Conservation (phyloP, 1,140 invertebrate genomes). For the Archegozetes longisetosus region DNA sequence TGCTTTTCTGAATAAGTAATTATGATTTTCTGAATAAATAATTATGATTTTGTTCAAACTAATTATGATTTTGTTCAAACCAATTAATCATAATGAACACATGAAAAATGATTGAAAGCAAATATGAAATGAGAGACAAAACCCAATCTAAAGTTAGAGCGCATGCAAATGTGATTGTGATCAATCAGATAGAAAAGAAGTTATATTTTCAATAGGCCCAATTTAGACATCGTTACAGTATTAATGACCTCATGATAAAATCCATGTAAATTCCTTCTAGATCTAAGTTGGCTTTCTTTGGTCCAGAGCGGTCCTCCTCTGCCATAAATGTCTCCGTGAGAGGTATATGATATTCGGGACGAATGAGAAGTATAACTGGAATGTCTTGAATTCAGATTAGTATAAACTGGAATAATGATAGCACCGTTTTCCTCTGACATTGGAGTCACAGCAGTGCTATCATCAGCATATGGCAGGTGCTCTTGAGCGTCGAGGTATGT, state of each 20-base stretch:
- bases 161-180: too few species aligned
- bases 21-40: too few species aligned
- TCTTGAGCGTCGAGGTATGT: slow-evolving; percentile 89
- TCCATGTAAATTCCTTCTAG: slow-evolving; percentile 32
- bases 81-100: too few species aligned
- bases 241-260: slow-evolving; percentile 23
- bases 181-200: too few species aligned
- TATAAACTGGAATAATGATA: slow-evolving; percentile 72
- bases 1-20: too few species aligned
- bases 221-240: too few species aligned
- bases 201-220: too few species aligned
- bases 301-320: slow-evolving; percentile 46
- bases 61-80: too few species aligned
- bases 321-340: slow-evolving; percentile 63
- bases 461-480: slow-evolving; percentile 90
- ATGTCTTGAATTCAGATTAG: slow-evolving; percentile 43
- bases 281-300: slow-evolving; percentile 62
- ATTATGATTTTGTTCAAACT: too few species aligned
- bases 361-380: slow-evolving; percentile 87
- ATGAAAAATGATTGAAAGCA: too few species aligned
- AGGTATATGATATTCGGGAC: slow-evolving; percentile 76
- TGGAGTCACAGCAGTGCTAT: slow-evolving; percentile 90
- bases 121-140: too few species aligned
- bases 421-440: slow-evolving; percentile 94
- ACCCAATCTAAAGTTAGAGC: too few species aligned